Percentiles rank a stretch among this genome's conserved stretches.
phyloP scores from a whole-genome alignment of 2,888 invertebrate species.

The Parelbella ahira region DNA sequence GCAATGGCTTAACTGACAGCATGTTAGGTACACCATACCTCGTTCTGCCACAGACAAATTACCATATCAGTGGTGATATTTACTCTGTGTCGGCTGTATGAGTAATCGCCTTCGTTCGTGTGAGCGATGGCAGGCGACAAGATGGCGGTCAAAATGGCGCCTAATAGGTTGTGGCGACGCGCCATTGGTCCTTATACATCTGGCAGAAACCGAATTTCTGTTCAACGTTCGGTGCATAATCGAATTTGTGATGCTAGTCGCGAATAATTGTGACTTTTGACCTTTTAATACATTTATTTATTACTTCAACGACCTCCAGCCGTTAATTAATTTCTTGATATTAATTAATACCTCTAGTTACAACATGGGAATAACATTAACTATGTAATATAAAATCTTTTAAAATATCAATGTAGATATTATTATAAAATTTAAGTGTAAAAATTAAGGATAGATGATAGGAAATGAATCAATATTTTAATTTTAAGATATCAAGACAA shows the following conservation, averaged over 20 bases:
- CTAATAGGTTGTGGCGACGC: constrained; percentile 15
- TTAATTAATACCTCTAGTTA: too few relatives aligned
- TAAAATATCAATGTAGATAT: too few relatives aligned
- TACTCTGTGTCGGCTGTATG: constrained; percentile 34
- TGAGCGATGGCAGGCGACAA: constrained; percentile 40
- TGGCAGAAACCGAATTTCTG: constrained; percentile 7
- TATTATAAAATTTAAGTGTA: too few relatives aligned
- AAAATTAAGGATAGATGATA: too few relatives aligned
- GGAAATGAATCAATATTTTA: too few relatives aligned
- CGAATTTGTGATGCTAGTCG: not conserved
- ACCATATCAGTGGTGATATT: constrained; percentile 15
- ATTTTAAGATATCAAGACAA: too few relatives aligned
- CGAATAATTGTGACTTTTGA: too few relatives aligned
- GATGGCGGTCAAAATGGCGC: constrained; percentile 38
- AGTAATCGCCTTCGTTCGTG: constrained; percentile 35
- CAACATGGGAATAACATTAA: too few relatives aligned
- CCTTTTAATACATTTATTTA: too few relatives aligned
- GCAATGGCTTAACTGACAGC: constrained; percentile 2
- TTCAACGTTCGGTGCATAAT: constrained; percentile 1
- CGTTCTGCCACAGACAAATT: constrained; percentile 15
- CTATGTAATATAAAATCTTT: too few relatives aligned
- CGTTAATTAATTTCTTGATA: too few relatives aligned
- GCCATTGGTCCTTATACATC: constrained; percentile 16
- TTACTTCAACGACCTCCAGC: too few relatives aligned
- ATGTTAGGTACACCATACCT: constrained; percentile 10